A percentile compares a stretch with the other conserved stretches of the same genome.
phyloP scores from a whole-genome alignment of 1,140 invertebrate genomes.

The Neodiprion fabricii region DNA sequence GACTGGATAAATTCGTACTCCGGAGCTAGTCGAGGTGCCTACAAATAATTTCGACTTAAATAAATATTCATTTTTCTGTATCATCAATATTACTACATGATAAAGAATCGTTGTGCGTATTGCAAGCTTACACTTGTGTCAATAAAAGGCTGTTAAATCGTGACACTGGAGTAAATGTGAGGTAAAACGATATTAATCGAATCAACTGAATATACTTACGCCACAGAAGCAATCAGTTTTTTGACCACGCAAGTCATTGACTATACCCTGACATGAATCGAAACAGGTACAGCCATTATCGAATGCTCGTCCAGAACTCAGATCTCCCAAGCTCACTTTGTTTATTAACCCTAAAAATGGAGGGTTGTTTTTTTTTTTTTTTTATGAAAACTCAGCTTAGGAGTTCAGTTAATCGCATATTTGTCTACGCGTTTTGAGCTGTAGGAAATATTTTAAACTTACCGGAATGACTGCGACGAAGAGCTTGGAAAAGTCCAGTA shows the following conservation, averaged over 20 bases:
- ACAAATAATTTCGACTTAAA: constrained; percentile 32
- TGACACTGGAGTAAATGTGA: no score
- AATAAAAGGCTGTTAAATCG: not conserved
- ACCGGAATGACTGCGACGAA: constrained; percentile 61
- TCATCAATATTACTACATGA: constrained; percentile 20
- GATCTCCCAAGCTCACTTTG: constrained; percentile 83
- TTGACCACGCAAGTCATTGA: constrained; percentile 76
- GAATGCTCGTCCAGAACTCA: constrained; percentile 92
- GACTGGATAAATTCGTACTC: constrained; percentile 88
- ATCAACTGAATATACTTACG: constrained; percentile 60
- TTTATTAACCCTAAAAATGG: constrained; percentile 52
- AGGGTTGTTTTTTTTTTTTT: not conserved
- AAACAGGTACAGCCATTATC: constrained; percentile 95
- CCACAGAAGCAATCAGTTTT: constrained; percentile 77
- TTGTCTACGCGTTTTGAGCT: no score
- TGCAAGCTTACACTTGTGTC: not conserved
- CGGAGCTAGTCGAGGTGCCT: constrained; percentile 83
- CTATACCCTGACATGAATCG: constrained; percentile 75
- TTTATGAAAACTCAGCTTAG: no score
- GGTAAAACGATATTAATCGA: no score
- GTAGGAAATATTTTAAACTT: constrained; percentile 20
- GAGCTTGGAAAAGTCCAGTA: constrained; percentile 68
- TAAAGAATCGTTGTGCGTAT: not conserved
- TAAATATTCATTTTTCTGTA: constrained; percentile 17
- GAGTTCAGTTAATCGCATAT: no score